phyloP scores from a whole-genome alignment of 2,888 invertebrate species.

The Rotaria magnacalcarata region DNA sequence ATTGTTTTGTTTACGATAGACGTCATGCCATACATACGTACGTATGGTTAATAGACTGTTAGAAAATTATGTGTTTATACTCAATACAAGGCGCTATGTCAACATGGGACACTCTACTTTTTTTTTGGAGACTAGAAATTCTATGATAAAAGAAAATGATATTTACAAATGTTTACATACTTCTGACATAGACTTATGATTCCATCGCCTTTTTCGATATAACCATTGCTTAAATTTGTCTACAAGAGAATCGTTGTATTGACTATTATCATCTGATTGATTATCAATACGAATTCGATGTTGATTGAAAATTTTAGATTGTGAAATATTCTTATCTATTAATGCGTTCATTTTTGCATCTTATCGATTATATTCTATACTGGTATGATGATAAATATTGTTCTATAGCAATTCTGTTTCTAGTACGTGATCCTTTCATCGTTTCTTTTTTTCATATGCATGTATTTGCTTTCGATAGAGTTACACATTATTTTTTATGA shows the following conservation, averaged over 20 bases:
- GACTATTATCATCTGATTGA: background rate
- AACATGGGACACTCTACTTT: background rate
- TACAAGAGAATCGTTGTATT: background rate
- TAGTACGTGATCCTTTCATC: background rate
- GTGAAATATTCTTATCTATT: background rate
- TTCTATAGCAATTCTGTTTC: background rate
- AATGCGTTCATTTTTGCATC: background rate
- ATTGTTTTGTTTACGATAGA: background rate
- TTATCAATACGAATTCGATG: background rate
- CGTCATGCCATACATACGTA: background rate
- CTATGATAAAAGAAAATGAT: background rate
- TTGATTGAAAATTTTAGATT: background rate
- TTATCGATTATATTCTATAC: background rate
- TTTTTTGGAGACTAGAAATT: background rate
- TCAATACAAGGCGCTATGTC: too few species aligned
- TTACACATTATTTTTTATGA: background rate
- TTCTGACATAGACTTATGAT: background rate
- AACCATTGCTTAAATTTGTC: background rate
- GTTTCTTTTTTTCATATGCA: background rate
- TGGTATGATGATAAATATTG: background rate
- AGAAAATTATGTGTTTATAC: background rate
- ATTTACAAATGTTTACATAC: background rate
- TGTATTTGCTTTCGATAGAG: background rate
- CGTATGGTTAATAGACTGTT: background rate
- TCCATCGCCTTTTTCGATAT: background rate